Evolutionary conservation across 2,888 invertebrate genomes (phyloP).

Genomic region (Rhamphomyia laevipes): DNA sequence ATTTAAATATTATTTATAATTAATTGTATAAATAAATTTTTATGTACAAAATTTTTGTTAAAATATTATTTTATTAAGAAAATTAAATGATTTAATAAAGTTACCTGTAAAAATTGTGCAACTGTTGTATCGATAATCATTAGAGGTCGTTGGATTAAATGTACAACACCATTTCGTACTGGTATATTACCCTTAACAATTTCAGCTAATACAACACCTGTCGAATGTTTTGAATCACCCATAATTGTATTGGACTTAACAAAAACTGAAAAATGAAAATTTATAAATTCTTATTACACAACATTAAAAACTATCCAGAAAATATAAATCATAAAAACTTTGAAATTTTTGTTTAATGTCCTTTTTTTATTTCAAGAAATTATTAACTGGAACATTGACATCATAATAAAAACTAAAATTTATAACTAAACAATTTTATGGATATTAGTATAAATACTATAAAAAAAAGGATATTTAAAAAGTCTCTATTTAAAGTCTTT

Average conservation of each 20-base stretch:
- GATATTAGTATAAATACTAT: no score
- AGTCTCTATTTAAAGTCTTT: no score
- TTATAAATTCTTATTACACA: background rate
- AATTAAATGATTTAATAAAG: conserved; percentile 18
- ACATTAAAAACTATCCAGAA: background rate
- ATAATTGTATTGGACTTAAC: conserved; percentile 74
- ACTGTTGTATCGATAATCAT: conserved; percentile 87
- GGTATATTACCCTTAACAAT: conserved; percentile 85
- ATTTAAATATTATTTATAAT: no score
- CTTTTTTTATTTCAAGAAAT: no score
- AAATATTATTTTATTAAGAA: no score
- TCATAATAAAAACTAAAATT: no score
- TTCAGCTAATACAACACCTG: conserved; percentile 77
- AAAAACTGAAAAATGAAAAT: conserved; percentile 46
- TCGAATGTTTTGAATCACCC: conserved; percentile 64
- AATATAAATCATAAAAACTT: no score
- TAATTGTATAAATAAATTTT: no score
- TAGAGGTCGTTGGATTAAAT: conserved; percentile 80
- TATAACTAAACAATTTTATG: no score
- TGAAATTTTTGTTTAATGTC: background rate
- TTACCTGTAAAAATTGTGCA: conserved; percentile 74
- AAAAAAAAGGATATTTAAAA: no score
- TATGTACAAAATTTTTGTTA: no score
- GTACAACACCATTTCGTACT: conserved; percentile 83
- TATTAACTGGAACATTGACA: no score